Base-by-base conservation (phyloP, 1,140 invertebrate species). In the Penaeus japonicus region DNA sequence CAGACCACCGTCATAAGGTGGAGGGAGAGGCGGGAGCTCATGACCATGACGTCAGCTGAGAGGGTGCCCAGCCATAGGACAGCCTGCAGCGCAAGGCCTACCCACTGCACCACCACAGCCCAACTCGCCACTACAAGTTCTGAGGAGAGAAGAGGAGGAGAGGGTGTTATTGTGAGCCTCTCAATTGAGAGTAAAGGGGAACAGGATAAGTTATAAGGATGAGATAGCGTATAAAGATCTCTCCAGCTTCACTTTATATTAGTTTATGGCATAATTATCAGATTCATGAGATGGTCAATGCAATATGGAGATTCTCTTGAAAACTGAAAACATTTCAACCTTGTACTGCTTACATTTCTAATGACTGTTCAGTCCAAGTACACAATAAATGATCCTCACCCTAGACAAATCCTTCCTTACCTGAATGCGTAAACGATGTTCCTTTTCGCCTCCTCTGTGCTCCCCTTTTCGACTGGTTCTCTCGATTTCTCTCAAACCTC, bases 1-100 rank as follows among this genome's bases (percentile, higher is more conserved):
- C 80, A 84, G 7, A 78, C 24, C 70, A 88, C 30, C 20, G 82
- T 88, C 82, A 87, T 73, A 18, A 87, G 75, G 32, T 90, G 89
- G 27, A 87, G 75, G 54, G 88, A 84, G n/a, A 90, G 86, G 22
- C 86, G 86, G 10, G 85, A 79, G 30, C 89, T 90, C 89, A 90
- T 90, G 30, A 90, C 77, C 30, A 90, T 84, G 30, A 90, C 85
- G 20, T 90, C 89, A 39, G 86, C 75, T 2, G 87, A 77, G 18
- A 90, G 77, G 24, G 77, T 85, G 24, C 87, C 86, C 17, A 90
- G 86, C 89, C 89, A 90, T 57, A 88, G 84, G 24, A 81, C 84
- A 12, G 81, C 89, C 22, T 81, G 85, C 47, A 88, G 55, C 22
- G 81, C 80, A 24, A 88, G 57, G 24, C 57, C 82, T 5, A 84